Conservation (phyloP, 2,113 vertebrate genomes). For the Salvelinus namaycush region DNA sequence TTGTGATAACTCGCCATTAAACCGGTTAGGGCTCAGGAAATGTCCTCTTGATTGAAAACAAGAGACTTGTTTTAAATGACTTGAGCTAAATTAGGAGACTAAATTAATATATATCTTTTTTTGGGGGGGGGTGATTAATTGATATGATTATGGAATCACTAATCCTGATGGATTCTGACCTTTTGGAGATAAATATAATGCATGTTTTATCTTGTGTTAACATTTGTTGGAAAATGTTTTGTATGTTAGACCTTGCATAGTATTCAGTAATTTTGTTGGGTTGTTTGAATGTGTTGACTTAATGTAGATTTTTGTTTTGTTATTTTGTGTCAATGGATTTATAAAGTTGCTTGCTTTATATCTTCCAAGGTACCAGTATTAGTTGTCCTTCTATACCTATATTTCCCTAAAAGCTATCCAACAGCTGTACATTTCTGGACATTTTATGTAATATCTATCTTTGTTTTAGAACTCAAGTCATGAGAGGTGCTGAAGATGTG, state of each 20-base stretch:
- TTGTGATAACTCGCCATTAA: not conserved
- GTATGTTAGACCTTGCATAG: not conserved
- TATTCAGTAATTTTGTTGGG: not conserved
- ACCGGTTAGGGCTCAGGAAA: not conserved
- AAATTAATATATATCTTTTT: not conserved
- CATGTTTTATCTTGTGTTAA: not conserved
- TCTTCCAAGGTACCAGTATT: not conserved
- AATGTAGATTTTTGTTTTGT: not conserved
- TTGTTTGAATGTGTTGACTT: not conserved
- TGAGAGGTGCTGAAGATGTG: slow-evolving; percentile 35
- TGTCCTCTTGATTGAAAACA: not conserved
- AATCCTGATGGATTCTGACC: not conserved
- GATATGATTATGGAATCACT: not conserved
- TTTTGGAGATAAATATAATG: not conserved
- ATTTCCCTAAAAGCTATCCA: not conserved
- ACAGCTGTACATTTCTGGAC: not conserved
- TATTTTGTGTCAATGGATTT: not conserved
- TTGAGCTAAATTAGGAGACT: not conserved
- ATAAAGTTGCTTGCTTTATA: not conserved
- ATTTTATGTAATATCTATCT: not conserved
- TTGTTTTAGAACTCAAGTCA: not conserved
- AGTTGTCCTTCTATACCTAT: not conserved
- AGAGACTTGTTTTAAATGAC: not conserved
- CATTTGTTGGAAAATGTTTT: not conserved
- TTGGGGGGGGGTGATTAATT: not conserved